These are phyloP conservation scores for Drosophila helvetica DNA, from an alignment of 2,888 invertebrate genomes.

Conservation along the genomic window DNA sequence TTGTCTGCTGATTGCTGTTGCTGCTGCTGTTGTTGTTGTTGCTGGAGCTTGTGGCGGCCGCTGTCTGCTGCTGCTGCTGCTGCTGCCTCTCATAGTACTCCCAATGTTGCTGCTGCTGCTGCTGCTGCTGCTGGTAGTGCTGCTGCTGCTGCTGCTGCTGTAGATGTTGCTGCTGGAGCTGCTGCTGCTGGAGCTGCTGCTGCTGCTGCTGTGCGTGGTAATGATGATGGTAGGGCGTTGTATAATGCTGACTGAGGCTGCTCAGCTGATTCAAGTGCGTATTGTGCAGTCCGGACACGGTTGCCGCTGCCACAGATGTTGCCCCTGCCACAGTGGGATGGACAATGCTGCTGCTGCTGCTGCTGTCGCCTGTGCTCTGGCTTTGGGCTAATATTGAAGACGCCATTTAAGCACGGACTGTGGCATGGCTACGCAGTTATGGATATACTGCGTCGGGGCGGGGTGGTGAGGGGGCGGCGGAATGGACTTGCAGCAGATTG, in stretches of 20 bases:
- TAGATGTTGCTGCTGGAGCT: constrained; percentile 52
- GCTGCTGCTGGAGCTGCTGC: constrained; percentile 55
- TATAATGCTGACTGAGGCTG: constrained; percentile 81
- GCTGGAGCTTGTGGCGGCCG: constrained; percentile 70
- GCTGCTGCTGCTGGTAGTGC: constrained; percentile 58
- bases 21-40: constrained; percentile 51
- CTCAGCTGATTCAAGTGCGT: constrained; percentile 82
- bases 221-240: constrained; percentile 68
- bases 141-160: constrained; percentile 64
- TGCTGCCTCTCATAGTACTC: constrained; percentile 82
- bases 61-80: constrained; percentile 52
- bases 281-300: constrained; percentile 75
- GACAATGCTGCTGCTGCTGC: constrained; percentile 48
- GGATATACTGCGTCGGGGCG: neutral
- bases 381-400: constrained; percentile 84
- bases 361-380: constrained; percentile 80
- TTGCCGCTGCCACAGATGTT: constrained; percentile 56
- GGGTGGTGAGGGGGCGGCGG: neutral
- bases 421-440: constrained; percentile 80
- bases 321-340: constrained; percentile 54
- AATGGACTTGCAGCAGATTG: neutral
- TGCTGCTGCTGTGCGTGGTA: constrained; percentile 56
- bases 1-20: constrained; percentile 61
- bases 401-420: constrained; percentile 82
- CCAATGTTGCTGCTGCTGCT: constrained; percentile 78